Percentiles rank a stretch among this genome's conserved stretches.
phyloP scores from a whole-genome alignment of 1,140 invertebrate genomes.

The Drosophila saltans region DNA sequence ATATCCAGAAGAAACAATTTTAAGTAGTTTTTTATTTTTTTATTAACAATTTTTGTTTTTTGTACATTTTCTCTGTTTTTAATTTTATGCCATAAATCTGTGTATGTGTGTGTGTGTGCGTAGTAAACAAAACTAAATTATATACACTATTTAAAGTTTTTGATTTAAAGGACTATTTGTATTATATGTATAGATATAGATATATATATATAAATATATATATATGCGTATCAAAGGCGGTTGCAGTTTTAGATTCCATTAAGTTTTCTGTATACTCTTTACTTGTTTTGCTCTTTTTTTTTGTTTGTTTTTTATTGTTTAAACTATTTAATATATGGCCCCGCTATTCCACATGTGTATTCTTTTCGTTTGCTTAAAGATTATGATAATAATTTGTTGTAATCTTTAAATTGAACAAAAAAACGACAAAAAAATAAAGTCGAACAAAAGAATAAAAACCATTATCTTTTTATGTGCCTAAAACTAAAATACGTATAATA shows the following conservation, averaged over 20 bases:
- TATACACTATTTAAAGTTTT: conserved; percentile 65
- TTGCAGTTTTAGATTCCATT: conserved; percentile 67
- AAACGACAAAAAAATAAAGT: neutral
- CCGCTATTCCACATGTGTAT: conserved; percentile 82
- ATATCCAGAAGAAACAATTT: neutral
- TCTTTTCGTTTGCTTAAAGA: conserved; percentile 65
- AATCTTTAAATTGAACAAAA: conserved; percentile 23
- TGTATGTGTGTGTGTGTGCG: conserved; percentile 50
- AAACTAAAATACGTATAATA: conserved; percentile 7
- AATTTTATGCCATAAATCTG: conserved; percentile 70
- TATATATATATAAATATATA: conserved; percentile 5
- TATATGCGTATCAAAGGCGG: conserved; percentile 78
- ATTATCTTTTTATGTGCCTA: neutral
- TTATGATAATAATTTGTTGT: conserved; percentile 69
- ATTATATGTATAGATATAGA: conserved; percentile 38
- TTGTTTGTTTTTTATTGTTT: conserved; percentile 58
- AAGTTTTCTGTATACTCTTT: conserved; percentile 62
- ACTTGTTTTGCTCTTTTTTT: conserved; percentile 32
- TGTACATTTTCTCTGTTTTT: conserved; percentile 73
- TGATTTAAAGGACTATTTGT: conserved; percentile 65
- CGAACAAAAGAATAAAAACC: conserved; percentile 2
- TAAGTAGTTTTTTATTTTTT: conserved; percentile 64
- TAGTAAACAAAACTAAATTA: conserved; percentile 79
- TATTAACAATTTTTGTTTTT: conserved; percentile 74
- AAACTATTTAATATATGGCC: conserved; percentile 82